Evolutionary conservation across 2,113 vertebrate genomes (phyloP).

Genomic region (Oreochromis tanganicae): DNA sequence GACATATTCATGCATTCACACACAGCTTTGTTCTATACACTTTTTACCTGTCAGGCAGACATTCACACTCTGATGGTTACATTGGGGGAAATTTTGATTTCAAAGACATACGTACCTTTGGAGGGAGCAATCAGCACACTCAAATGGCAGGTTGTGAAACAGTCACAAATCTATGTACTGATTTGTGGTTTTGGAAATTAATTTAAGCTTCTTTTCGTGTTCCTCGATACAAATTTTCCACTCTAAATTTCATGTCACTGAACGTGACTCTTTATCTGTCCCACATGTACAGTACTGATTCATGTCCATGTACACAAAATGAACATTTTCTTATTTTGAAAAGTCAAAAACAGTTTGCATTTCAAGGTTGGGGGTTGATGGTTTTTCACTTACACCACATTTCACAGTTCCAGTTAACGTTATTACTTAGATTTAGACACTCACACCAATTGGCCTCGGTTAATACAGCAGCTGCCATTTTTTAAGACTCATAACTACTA

Average conservation of each 20-base stretch:
- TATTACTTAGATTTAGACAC: neutral
- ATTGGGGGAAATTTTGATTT: neutral
- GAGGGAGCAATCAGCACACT: neutral
- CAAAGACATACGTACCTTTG: neutral
- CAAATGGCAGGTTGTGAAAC: neutral
- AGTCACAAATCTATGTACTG: fast-evolving
- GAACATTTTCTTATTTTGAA: neutral
- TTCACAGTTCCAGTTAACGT: fast-evolving
- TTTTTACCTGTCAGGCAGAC: fast-evolving
- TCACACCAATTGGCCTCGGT: fast-evolving
- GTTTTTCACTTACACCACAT: neutral
- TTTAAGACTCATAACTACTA: neutral
- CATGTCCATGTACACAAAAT: neutral
- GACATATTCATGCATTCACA: neutral
- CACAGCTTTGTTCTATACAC: fast-evolving
- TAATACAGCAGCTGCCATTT: neutral
- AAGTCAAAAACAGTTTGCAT: fast-evolving
- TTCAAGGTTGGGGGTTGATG: neutral
- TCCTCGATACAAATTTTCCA: fast-evolving
- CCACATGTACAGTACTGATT: neutral
- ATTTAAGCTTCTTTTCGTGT: neutral
- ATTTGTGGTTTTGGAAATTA: neutral
- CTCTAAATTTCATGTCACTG: neutral
- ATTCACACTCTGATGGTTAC: neutral
- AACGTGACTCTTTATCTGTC: neutral